phyloP scores from a whole-genome alignment of 1,140 invertebrate species.

The Drosophila truncata region DNA sequence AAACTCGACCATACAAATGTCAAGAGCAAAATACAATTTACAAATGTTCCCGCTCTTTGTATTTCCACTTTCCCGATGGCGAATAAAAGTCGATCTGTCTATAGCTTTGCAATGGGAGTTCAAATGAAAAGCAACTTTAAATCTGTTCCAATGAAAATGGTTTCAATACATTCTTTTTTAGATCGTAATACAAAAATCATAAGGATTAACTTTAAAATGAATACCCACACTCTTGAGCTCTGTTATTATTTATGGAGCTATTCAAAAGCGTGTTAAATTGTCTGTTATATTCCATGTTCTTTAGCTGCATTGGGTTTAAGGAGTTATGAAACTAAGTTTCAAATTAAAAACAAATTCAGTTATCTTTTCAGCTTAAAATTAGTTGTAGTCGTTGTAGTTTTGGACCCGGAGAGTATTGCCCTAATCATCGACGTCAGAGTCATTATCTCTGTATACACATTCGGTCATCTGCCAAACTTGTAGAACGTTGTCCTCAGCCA shows the following conservation, averaged over 20 bases:
- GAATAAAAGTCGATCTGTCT: constrained; percentile 15
- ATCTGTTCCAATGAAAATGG: background rate
- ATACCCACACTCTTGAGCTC: too few species aligned
- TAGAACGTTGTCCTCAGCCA: constrained; percentile 99
- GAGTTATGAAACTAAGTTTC: too few species aligned
- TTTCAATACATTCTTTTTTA: background rate
- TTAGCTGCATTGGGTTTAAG: too few species aligned
- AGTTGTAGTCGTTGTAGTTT: too few species aligned
- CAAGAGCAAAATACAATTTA: constrained; percentile 60
- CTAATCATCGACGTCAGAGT: background rate
- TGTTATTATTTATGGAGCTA: too few species aligned
- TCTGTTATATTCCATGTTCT: too few species aligned
- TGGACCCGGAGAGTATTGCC: background rate
- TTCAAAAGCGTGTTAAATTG: too few species aligned
- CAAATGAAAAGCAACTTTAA: background rate
- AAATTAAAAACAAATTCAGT: too few species aligned
- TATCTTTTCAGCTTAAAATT: background rate
- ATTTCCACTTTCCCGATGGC: constrained; percentile 4
- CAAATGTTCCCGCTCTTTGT: constrained; percentile 36
- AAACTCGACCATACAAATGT: constrained; percentile 57
- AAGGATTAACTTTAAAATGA: background rate
- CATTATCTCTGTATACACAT: constrained; percentile 94
- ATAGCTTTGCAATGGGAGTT: background rate
- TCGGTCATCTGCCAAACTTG: constrained; percentile 99
- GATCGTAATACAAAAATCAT: background rate